Conservation (phyloP, 2,113 vertebrate species). For the Phoenicopterus ruber region DNA sequence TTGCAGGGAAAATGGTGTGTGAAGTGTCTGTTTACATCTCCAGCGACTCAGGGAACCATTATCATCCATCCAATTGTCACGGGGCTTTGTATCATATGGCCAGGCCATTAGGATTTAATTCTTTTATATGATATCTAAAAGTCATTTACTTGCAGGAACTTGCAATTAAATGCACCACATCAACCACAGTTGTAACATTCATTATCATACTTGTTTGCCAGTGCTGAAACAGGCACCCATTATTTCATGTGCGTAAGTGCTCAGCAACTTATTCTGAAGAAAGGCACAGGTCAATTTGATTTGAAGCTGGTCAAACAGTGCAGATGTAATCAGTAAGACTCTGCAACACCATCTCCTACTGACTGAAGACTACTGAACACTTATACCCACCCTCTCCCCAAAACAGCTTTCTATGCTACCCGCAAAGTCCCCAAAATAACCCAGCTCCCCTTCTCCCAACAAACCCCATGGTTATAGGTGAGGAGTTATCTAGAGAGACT, state of each 20-base stretch:
- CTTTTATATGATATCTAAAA: neutral
- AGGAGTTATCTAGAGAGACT: neutral
- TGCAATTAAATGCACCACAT: neutral
- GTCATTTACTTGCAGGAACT: neutral
- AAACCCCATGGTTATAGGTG: neutral
- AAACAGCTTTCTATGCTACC: neutral
- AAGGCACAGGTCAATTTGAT: neutral
- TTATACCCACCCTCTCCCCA: neutral
- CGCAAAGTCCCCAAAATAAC: neutral
- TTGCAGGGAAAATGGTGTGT: neutral
- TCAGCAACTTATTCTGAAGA: neutral
- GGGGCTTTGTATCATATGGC: neutral
- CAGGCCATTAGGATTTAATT: conserved; percentile 8
- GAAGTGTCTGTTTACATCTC: neutral
- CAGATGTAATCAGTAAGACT: neutral
- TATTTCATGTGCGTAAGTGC: neutral
- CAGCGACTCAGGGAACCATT: neutral
- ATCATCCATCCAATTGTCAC: conserved; percentile 9
- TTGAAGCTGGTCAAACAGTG: neutral
- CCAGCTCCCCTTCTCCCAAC: neutral
- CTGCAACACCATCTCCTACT: neutral
- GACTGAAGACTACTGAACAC: neutral
- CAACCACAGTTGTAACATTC: neutral
- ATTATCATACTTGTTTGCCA: neutral
- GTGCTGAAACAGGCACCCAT: neutral